These are phyloP conservation scores for Hydrotaea cyrtoneurina DNA, from an alignment of 2,888 invertebrate species.

Conservation along the genomic window DNA sequence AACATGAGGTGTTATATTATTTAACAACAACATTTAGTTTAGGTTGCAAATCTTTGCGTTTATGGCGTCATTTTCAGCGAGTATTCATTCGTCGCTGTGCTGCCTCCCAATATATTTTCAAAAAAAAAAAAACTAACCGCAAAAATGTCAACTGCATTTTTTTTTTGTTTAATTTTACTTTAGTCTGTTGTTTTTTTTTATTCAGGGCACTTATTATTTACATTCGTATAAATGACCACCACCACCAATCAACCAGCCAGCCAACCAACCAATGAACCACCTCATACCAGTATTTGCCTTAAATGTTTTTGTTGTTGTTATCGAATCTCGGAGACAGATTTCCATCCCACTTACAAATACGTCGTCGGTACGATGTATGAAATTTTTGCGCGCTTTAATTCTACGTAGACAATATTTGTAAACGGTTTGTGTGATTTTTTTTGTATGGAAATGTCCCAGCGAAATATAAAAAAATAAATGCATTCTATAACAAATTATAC, in stretches of 20 bases:
- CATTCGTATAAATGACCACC: constrained; percentile 46
- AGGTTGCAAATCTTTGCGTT: constrained; percentile 47
- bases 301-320: constrained; percentile 9
- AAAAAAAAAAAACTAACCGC: constrained; percentile 43
- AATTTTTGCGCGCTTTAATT: constrained; percentile 22
- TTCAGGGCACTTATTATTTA: neutral
- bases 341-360: constrained; percentile 40
- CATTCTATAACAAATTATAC: too few relatives aligned
- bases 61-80: constrained; percentile 53
- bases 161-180: constrained; percentile 30
- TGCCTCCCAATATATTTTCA: constrained; percentile 3
- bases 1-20: constrained; percentile 55
- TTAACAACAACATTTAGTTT: constrained; percentile 44
- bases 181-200: neutral
- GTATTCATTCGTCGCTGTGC: neutral
- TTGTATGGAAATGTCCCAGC: too few relatives aligned
- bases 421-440: constrained; percentile 31
- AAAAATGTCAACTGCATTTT: constrained; percentile 50
- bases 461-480: too few relatives aligned
- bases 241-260: neutral
- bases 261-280: neutral
- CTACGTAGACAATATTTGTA: constrained; percentile 5
- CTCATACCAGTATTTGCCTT: neutral
- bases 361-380: constrained; percentile 21
- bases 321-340: constrained; percentile 43